Conservation (phyloP, 2,888 invertebrate genomes). For the Lepas anatifera region DNA sequence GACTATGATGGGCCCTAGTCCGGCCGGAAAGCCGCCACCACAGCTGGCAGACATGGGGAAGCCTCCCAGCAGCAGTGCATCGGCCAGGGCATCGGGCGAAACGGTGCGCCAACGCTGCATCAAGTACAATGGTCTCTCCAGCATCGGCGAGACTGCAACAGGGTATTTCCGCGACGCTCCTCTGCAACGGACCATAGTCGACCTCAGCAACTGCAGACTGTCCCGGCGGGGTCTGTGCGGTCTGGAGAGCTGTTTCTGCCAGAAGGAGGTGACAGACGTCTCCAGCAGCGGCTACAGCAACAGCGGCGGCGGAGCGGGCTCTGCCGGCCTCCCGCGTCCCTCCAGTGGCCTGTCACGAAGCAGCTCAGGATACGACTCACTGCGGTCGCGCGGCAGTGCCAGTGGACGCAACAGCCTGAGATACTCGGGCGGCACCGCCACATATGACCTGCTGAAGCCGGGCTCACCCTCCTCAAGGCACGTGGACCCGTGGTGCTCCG, state of each 20-base stretch:
- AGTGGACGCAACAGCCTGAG: too few species aligned
- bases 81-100: too few species aligned
- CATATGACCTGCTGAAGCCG: neutral
- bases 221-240: neutral
- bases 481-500: neutral
- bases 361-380: neutral
- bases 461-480: neutral
- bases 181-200: neutral
- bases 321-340: neutral
- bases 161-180: neutral
- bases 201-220: neutral
- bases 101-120: neutral
- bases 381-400: neutral
- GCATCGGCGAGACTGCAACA: neutral
- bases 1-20: neutral
- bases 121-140: too few species aligned
- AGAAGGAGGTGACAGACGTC: neutral
- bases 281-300: neutral
- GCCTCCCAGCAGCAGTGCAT: neutral
- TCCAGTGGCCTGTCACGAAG: neutral
- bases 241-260: slow-evolving; percentile 4
- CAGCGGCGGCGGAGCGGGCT: neutral
- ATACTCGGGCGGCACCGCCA: neutral
- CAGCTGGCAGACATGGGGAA: neutral
- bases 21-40: neutral